Base-by-base conservation (phyloP, 2,797 vertebrate species). In the Jordanella pulchra region DNA sequence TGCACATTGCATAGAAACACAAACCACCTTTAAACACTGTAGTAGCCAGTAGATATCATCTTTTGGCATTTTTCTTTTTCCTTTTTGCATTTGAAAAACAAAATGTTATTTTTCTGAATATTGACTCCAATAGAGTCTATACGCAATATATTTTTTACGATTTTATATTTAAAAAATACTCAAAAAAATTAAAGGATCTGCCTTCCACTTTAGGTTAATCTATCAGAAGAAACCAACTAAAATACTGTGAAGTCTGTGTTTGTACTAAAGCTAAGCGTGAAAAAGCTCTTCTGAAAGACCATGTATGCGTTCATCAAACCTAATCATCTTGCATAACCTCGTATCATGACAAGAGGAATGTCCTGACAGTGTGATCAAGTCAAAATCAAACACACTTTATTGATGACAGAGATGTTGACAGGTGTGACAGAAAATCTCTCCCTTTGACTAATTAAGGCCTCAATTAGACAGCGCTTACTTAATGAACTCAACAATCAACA, bases 361-460 rank as follows among this genome's bases (percentile, higher is more conserved):
- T 85, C 78, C 69, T 74, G 75, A 2, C 65, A 27, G 14, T 50
- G 39, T 47, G 63, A 73, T 65, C 50, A n/a, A 66, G 66, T 78
- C 53, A 14, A 35, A 83, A 51, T 65, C 45, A 47, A 21, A 76
- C 64, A 64, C 71, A 81, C 76, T 66, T 76, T 80, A 86, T 84
- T 67, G 77, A 85, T 50, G 76, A 78, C 71, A 70, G 56, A 72
- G 74, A 77, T 27, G 75, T 65, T 77, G 86, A 84, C 86, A 80
- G 79, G 27, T 32, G 51, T 83, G 88, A 86, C 84, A 85, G 79
- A 79, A 69, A 69, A 75, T 72, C 77, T 69, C 14, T 18, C 48
- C 21, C 61, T 65, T 47, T 87, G 88, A 91, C 88, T 83, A 85
- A 90, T 90, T 61, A 44, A 42, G 80, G 25, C 14, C 1, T 55